A percentile compares a stretch with the other conserved stretches of the same genome.
These are phyloP conservation scores for Drosophila villosipedis DNA, from an alignment of 2,888 invertebrate species.

Conservation along the genomic window DNA sequence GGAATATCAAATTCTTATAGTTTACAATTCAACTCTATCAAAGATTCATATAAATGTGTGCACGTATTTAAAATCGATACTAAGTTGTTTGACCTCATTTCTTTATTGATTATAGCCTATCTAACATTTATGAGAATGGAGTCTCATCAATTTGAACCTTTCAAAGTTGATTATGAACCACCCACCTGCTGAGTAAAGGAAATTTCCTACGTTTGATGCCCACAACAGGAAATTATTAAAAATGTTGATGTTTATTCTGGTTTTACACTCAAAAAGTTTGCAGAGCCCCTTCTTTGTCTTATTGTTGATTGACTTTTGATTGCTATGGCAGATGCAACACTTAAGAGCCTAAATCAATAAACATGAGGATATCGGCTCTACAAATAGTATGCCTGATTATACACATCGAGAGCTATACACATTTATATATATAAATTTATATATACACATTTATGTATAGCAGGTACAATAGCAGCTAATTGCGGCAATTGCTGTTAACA, in stretches of 20 bases:
- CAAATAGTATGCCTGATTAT: constrained; percentile 46
- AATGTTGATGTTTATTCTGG: constrained; percentile 5
- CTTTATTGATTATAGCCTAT: neutral
- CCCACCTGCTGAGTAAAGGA: neutral
- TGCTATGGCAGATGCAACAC: constrained; percentile 2
- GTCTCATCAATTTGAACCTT: neutral
- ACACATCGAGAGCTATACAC: constrained; percentile 7
- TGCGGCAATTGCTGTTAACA: constrained; percentile 34
- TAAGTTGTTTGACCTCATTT: neutral
- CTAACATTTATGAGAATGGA: neutral
- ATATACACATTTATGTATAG: neutral
- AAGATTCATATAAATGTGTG: neutral
- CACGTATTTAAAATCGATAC: neutral
- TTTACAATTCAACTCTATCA: neutral
- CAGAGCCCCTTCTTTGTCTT: constrained; percentile 1
- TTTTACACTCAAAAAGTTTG: constrained; percentile 2
- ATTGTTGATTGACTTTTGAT: constrained; percentile 63
- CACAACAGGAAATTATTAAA: constrained; percentile 14
- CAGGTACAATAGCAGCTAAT: constrained; percentile 62
- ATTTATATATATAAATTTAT: neutral
- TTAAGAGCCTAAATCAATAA: constrained; percentile 56
- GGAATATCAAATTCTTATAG: neutral
- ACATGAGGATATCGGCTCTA: constrained; percentile 39
- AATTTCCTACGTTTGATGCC: constrained; percentile 14
- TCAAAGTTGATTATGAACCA: neutral